These are phyloP conservation scores for Cantharis rustica DNA, from an alignment of 2,888 invertebrate species.

Conservation along the genomic window DNA sequence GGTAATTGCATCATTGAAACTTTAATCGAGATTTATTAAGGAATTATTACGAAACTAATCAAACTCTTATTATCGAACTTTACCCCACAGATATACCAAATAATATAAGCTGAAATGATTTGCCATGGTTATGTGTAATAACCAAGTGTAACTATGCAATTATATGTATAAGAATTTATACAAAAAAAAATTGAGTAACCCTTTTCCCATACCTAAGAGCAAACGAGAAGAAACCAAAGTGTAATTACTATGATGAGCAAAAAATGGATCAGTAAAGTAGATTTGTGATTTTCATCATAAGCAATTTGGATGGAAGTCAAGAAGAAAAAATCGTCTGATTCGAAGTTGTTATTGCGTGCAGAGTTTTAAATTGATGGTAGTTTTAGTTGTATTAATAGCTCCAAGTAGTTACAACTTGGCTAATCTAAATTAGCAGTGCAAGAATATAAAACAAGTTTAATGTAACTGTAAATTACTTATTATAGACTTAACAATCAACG, in stretches of 20 bases:
- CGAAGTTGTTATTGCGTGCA: not conserved
- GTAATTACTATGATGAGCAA: not conserved
- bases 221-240: not conserved
- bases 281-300: not conserved
- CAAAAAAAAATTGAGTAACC: not conserved
- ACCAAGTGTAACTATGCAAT: not conserved
- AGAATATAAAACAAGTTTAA: conserved; percentile 5
- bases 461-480: conserved; percentile 7
- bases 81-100: not conserved
- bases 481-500: not conserved
- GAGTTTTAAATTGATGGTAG: not conserved
- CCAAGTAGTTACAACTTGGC: not conserved
- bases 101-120: not conserved
- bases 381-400: not conserved
- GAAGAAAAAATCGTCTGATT: not conserved
- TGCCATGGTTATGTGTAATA: not conserved
- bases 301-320: not conserved
- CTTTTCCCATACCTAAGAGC: not conserved
- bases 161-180: not conserved
- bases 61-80: not conserved
- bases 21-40: not conserved
- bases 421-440: not conserved
- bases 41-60: not conserved
- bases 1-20: not conserved
- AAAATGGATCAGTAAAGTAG: not conserved